phyloP scores from a whole-genome alignment of 2,797 vertebrate species.

The Alcedo atthis region DNA sequence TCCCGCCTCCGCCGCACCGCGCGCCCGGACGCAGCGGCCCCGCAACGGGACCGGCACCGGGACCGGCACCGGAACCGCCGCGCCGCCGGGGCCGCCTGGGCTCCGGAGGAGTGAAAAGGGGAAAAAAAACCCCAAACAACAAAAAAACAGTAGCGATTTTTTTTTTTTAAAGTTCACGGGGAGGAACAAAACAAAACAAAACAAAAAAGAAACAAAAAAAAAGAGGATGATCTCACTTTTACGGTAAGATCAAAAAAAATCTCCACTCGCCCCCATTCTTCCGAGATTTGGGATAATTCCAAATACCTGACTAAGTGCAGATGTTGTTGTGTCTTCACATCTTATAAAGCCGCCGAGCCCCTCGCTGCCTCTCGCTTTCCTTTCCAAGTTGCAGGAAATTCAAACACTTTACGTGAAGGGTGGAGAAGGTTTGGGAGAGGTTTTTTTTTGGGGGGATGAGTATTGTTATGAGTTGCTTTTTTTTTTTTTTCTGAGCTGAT shows the following conservation, averaged over 20 bases:
- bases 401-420: constrained; percentile 63
- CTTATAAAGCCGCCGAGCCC: constrained; percentile 62
- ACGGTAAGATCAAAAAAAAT: constrained; percentile 80
- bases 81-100: no score
- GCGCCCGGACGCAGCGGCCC: no score
- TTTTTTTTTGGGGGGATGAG: not conserved
- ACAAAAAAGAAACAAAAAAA: constrained; percentile 53
- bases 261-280: constrained; percentile 75
- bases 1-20: no score
- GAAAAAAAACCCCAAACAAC: no score
- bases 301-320: constrained; percentile 75
- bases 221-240: constrained; percentile 67
- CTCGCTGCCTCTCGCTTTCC: constrained; percentile 42
- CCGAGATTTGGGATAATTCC: constrained; percentile 76
- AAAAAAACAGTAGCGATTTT: no score
- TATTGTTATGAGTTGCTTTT: constrained; percentile 65
- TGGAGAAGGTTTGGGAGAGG: constrained; percentile 59
- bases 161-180: not conserved
- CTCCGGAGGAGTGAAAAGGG: no score
- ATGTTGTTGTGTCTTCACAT: constrained; percentile 72
- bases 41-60: no score
- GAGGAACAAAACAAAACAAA: constrained; percentile 61
- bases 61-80: no score
- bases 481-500: constrained; percentile 54
- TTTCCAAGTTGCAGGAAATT: constrained; percentile 75